Evolutionary conservation across 2,113 vertebrate species (phyloP), one percentile per base, ranked within the genome.

Genomic region (Pygoscelis adeliae): DNA sequence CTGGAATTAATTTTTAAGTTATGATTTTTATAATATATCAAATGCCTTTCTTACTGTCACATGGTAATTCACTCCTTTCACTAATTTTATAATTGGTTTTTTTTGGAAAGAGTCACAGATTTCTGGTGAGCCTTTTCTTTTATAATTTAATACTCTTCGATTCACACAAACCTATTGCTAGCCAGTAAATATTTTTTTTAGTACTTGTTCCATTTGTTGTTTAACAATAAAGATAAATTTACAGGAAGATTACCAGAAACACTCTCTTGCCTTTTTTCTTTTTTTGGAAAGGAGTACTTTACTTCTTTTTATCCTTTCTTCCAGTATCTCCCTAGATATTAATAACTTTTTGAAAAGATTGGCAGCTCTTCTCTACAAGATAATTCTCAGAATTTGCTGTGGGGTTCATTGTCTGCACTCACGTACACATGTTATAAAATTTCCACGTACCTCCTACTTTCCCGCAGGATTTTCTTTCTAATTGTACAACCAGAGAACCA

Each of bases 1-100:
- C 63, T 93, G 94, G 78, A 95, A 90, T 66, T 85, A 76, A 94
- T 96, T 92, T 91, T 87, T 49, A 67, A 50, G 73, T 73, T 87
- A 83, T 44, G 36, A 77, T 76, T 95, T 92, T 87, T 83, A 34
- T 62, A 79, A 80, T 56, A 70, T 38, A 53, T 83, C 70, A 62
- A 62, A 83, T 85, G 7, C 8, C 16, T 61, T 84, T 90, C 38
- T 81, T 77, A 47, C 50, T 81, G 69, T 44, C 77, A 74, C 26
- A 52, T 65, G 27, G 26, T 83, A 82, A 93, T 77, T 91, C 44
- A 85, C 34, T 93, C n/a, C 53, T 91, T 90, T 93, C 38, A 42
- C 52, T 95, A 88, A 87, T 95, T 90, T 88, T 70, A 92, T 92
- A 88, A 92, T 74, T 88, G 34, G 38, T 38, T 15, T 47, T 67